Conservation (phyloP, 2,888 invertebrate species). For the Leistus spinibarbis region DNA sequence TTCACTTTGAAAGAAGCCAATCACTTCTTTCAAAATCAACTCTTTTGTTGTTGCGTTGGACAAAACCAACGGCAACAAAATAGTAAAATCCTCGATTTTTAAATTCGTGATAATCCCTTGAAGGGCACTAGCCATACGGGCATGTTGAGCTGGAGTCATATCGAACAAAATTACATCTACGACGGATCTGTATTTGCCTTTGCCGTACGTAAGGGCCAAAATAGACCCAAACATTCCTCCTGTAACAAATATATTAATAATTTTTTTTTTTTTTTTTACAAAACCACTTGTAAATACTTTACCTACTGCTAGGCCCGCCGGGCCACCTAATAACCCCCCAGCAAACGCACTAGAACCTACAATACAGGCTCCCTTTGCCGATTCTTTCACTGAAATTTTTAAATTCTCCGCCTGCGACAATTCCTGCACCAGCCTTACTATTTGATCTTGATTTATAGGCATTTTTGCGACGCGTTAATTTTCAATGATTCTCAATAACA, state of each 20-base stretch:
- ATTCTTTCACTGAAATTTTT: constrained; percentile 50
- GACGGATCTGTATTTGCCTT: constrained; percentile 52
- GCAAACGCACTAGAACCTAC: constrained; percentile 51
- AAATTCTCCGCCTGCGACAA: constrained; percentile 52
- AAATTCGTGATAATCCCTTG: constrained; percentile 44
- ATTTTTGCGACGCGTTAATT: constrained; percentile 38
- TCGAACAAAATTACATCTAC: constrained; percentile 49
- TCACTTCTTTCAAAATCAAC: constrained; percentile 44
- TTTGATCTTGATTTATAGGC: constrained; percentile 45
- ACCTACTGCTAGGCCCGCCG: constrained; percentile 55
- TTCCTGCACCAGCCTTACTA: constrained; percentile 49
- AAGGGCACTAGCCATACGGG: constrained; percentile 45
- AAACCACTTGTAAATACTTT: no score
- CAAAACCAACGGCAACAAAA: constrained; percentile 46
- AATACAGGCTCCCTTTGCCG: constrained; percentile 51
- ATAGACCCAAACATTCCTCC: constrained; percentile 52
- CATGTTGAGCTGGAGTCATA: constrained; percentile 49
- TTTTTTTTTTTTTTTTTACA: neutral
- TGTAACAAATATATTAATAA: constrained; percentile 40
- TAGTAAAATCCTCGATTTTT: constrained; percentile 46
- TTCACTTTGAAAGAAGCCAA: constrained; percentile 48
- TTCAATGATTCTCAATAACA: no score
- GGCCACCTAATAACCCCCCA: constrained; percentile 54
- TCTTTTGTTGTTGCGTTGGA: constrained; percentile 45
- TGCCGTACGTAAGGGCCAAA: constrained; percentile 46